phyloP scores from a whole-genome alignment of 1,140 invertebrate genomes.

The Drosophila funebris region DNA sequence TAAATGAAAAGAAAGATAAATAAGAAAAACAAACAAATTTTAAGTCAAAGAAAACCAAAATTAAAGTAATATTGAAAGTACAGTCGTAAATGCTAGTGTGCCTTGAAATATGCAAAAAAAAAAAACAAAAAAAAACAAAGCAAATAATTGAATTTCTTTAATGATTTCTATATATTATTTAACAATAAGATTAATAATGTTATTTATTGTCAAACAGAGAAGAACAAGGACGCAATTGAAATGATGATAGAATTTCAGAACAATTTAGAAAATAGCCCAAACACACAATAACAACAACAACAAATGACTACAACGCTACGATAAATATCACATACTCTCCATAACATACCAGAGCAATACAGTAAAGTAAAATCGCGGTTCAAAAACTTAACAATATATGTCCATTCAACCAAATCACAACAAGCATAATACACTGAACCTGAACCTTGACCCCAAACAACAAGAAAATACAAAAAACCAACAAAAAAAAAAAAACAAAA shows the following conservation, averaged over 20 bases:
- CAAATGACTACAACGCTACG: no score
- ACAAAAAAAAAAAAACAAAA: constrained; percentile 45
- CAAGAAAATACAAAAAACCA: constrained; percentile 11
- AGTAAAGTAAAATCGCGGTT: not conserved
- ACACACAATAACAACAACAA: not conserved
- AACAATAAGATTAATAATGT: constrained; percentile 14
- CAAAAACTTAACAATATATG: not conserved
- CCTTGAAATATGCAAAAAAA: constrained; percentile 75
- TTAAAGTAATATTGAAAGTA: constrained; percentile 68
- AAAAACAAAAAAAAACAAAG: constrained; percentile 33
- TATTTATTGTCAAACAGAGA: not conserved
- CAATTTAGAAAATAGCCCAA: constrained; percentile 10
- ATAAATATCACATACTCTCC: not conserved
- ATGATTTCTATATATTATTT: constrained; percentile 35
- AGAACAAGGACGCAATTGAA: constrained; percentile 8
- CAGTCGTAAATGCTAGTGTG: constrained; percentile 81
- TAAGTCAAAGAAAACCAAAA: constrained; percentile 39
- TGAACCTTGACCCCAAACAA: constrained; percentile 27
- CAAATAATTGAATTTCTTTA: constrained; percentile 24
- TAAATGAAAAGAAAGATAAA: constrained; percentile 3
- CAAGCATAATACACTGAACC: constrained; percentile 71
- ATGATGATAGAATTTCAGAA: not conserved
- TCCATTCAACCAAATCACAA: constrained; percentile 56
- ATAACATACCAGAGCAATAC: not conserved
- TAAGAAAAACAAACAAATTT: not conserved